Base-by-base conservation (phyloP, 1,140 invertebrate genomes). In the Paracyclopina nana region DNA sequence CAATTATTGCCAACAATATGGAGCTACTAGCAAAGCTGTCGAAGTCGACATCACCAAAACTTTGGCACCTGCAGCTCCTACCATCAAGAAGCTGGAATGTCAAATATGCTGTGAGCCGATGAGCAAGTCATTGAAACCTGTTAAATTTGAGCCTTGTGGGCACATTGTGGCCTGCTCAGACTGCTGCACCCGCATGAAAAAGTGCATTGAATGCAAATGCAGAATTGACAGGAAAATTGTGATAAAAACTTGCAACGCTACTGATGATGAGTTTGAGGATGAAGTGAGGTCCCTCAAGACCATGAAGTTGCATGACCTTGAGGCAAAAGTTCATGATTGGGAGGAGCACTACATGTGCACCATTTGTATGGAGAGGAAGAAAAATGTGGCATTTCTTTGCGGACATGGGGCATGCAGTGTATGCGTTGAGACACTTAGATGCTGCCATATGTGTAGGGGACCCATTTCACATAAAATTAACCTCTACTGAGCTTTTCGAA, bases 361-460 rank as follows among this genome's bases (percentile, higher is more conserved):
- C 11, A 70, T 72, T 40, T 72, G 72, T 58, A 67, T 73, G 70
- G 70, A 69, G 66, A 56, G 80, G 14, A 71, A 75, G 53, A 66
- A 79, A 28, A 82, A 83, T 60, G 76, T 86, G 6, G 83, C 79
- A 1, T 91, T 91, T 61, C 65, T 87, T 0, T 91, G 86, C 63
- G 86, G 86, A 6, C 86, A 91, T 60, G 77, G 78, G 14, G 79
- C 83, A 4, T 91, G 86, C 66, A 74, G 77, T 26, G 72, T 75
- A 44, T 91, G 86, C 60, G 76, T 82, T 0, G 73, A 79, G 49
- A 79, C 82, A 1, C 65, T 91, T 1, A 76, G 74, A 59, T 80
- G 74, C 6, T 91, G 86, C 68, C 86, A 90, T 66, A 90, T 91
- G 82, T 91, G 85, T 67, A 72, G 86, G 28, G 80, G 84, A 65